Conservation (phyloP, 2,888 invertebrate species). For the Eupithecia tripunctaria region DNA sequence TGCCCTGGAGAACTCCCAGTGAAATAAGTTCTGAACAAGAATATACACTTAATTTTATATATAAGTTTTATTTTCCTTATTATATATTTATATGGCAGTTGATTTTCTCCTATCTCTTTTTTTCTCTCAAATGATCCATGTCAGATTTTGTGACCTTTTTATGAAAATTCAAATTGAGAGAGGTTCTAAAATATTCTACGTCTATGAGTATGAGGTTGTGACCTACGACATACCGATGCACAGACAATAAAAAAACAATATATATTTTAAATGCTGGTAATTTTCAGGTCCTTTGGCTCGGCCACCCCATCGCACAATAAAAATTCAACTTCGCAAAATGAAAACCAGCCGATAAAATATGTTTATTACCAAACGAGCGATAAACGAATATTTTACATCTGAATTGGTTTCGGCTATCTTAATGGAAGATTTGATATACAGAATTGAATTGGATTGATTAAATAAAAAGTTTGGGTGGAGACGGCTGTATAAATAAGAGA, state of each 20-base stretch:
- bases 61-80: too few relatives aligned
- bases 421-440: constrained; percentile 13
- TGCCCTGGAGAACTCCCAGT: too few relatives aligned
- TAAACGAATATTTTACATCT: constrained; percentile 29
- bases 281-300: constrained; percentile 1
- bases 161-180: too few relatives aligned
- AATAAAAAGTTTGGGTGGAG: neutral
- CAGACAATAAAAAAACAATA: neutral
- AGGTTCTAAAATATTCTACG: too few relatives aligned
- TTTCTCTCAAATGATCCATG: too few relatives aligned
- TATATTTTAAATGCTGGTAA: neutral
- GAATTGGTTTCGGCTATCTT: constrained; percentile 19
- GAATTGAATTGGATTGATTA: constrained; percentile 19
- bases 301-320: constrained; percentile 14
- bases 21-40: too few relatives aligned
- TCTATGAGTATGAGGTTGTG: too few relatives aligned
- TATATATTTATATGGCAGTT: too few relatives aligned
- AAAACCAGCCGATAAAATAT: constrained; percentile 25
- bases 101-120: too few relatives aligned
- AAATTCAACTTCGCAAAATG: constrained; percentile 18
- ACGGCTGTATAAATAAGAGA: neutral
- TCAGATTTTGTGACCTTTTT: too few relatives aligned
- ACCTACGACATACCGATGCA: neutral
- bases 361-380: constrained; percentile 25
- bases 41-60: too few relatives aligned